Conservation (phyloP, 2,888 invertebrate species). For the Drosophila nr. perissopoda region DNA sequence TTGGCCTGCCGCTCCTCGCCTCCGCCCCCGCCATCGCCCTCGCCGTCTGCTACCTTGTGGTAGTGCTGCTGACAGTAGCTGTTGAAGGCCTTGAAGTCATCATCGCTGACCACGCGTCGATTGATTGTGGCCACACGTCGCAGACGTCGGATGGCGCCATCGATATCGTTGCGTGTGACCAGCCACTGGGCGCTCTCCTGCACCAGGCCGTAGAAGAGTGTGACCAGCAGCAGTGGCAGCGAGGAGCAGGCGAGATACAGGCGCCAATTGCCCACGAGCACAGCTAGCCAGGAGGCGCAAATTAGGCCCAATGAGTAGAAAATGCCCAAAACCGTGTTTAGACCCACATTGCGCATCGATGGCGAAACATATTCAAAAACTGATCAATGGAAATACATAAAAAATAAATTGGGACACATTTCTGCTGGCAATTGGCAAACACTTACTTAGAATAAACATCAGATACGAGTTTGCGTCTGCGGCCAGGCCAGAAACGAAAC, state of each 20-base stretch:
- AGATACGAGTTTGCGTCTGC: conserved; percentile 87
- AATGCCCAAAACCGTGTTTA: conserved; percentile 86
- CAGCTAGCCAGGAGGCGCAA: conserved; percentile 85
- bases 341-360: conserved; percentile 86
- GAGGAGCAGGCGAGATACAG: conserved; percentile 85
- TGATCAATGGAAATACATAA: conserved; percentile 57
- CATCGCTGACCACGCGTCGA: conserved; percentile 82
- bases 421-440: neutral
- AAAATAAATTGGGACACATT: conserved; percentile 1
- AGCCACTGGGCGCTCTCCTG: conserved; percentile 86
- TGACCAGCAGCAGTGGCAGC: conserved; percentile 85
- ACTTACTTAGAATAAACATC: conserved; percentile 86
- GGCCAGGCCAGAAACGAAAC: conserved; percentile 87
- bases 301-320: conserved; percentile 86
- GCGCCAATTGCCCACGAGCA: conserved; percentile 85
- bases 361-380: conserved; percentile 87
- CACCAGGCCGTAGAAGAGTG: conserved; percentile 85
- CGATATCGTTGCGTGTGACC: conserved; percentile 85
- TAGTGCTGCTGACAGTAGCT: conserved; percentile 83
- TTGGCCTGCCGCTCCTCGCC: conserved; percentile 30
- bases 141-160: conserved; percentile 86
- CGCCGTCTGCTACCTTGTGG: conserved; percentile 84
- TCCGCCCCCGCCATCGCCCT: conserved; percentile 25
- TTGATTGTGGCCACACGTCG: conserved; percentile 86
- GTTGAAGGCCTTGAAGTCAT: conserved; percentile 67